Percentiles rank a stretch among this genome's conserved stretches.
These are phyloP conservation scores for Mastacembelus armatus DNA, from an alignment of 2,797 vertebrate genomes.

Conservation along the genomic window DNA sequence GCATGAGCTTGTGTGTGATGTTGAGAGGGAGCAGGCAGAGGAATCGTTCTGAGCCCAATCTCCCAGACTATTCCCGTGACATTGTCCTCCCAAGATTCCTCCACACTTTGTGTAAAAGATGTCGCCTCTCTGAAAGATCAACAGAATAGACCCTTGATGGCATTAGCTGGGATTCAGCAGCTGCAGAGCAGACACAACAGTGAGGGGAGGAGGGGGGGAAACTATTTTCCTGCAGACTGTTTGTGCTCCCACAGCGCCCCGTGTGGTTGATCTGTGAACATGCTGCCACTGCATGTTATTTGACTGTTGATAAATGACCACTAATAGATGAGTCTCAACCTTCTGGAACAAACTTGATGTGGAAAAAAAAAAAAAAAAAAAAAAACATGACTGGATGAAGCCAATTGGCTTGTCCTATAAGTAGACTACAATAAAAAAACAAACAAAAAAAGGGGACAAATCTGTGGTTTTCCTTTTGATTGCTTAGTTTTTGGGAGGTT, in stretches of 20 bases:
- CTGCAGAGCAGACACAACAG: slow-evolving; percentile 42
- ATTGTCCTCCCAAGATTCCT: slow-evolving; percentile 54
- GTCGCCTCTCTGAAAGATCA: slow-evolving; percentile 68
- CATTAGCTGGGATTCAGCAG: slow-evolving; percentile 59
- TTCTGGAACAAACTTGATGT: slow-evolving; percentile 31
- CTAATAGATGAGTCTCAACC: slow-evolving; percentile 63
- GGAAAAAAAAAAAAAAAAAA: slow-evolving; percentile 25
- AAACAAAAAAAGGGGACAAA: too few relatives aligned
- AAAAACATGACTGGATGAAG: slow-evolving; percentile 5
- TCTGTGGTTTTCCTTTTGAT: slow-evolving; percentile 47
- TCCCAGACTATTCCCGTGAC: slow-evolving; percentile 61
- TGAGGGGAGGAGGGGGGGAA: slow-evolving; percentile 36
- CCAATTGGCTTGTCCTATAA: slow-evolving; percentile 28
- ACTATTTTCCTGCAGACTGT: slow-evolving; percentile 66
- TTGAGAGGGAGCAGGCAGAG: slow-evolving; percentile 44
- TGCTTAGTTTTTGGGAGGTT: slow-evolving; percentile 40
- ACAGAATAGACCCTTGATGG: slow-evolving; percentile 66
- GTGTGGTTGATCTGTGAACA: slow-evolving; percentile 67
- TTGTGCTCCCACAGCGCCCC: slow-evolving; percentile 61
- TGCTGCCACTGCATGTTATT: slow-evolving; percentile 43
- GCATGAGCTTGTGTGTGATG: slow-evolving; percentile 58
- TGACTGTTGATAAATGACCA: slow-evolving; percentile 52
- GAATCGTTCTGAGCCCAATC: slow-evolving; percentile 34
- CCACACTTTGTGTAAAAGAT: slow-evolving; percentile 48
- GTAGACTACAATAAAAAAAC: slow-evolving; percentile 48